Conservation (phyloP, 2,888 invertebrate genomes). For the Cecidostiba fungosa region DNA sequence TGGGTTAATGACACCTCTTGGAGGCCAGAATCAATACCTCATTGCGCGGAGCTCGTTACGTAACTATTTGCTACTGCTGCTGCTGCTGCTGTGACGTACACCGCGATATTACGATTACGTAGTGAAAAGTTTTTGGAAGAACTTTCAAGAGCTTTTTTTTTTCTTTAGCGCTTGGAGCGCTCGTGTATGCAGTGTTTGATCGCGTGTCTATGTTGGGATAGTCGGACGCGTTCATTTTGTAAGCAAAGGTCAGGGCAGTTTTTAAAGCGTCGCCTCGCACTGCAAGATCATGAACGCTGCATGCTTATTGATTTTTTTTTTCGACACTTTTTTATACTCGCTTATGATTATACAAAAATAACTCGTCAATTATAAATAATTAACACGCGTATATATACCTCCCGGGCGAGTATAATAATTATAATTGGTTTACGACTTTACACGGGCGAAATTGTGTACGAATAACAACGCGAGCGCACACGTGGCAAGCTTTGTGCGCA, state of each 20-base stretch:
- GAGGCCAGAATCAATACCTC: background rate
- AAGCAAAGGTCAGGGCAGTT: background rate
- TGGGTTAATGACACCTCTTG: background rate
- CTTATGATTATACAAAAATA: background rate
- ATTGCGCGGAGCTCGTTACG: background rate
- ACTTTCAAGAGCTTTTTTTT: background rate
- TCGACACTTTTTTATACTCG: too few relatives aligned
- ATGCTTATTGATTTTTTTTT: too few relatives aligned
- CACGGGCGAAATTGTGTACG: too few relatives aligned
- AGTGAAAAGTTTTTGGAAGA: background rate
- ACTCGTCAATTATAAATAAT: background rate
- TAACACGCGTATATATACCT: background rate
- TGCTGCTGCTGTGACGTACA: constrained; percentile 19
- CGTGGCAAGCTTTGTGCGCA: background rate
- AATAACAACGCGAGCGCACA: background rate
- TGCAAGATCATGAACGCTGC: background rate
- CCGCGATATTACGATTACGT: background rate
- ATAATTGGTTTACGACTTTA: too few relatives aligned
- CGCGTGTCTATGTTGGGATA: background rate
- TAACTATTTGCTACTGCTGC: background rate
- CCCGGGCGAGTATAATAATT: too few relatives aligned
- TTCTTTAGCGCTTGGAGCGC: background rate
- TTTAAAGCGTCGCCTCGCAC: background rate
- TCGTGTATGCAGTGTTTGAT: background rate
- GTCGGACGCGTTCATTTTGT: constrained; percentile 2